Evolutionary conservation across 2,113 vertebrate genomes (phyloP).

Genomic region (Pseudolaguvia tuberculata): DNA sequence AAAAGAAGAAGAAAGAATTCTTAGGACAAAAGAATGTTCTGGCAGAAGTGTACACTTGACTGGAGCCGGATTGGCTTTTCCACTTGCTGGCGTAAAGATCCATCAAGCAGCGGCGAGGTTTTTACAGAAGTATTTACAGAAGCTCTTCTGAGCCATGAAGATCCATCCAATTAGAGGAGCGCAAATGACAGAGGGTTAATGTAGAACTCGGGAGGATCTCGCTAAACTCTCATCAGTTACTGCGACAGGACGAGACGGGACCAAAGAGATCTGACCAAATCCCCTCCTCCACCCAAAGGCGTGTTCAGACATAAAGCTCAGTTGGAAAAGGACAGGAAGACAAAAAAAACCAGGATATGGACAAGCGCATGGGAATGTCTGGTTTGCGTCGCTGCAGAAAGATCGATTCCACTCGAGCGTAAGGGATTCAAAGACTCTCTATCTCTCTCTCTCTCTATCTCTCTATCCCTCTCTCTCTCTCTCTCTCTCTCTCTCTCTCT

Average conservation of each 20-base stretch:
- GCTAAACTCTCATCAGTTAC: conserved; percentile 69
- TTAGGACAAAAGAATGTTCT: neutral
- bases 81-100: conserved; percentile 3
- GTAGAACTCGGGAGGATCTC: conserved; percentile 65
- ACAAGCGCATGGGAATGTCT: conserved; percentile 44
- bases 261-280: neutral
- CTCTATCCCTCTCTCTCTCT: neutral
- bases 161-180: conserved; percentile 70
- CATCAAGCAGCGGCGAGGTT: conserved; percentile 2
- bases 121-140: conserved; percentile 42
- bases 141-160: conserved; percentile 50
- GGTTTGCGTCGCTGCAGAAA: conserved; percentile 48
- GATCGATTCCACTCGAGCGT: conserved; percentile 58
- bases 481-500: too few relatives aligned
- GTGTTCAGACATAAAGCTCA: conserved; percentile 11
- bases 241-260: conserved; percentile 46
- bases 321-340: neutral
- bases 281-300: conserved; percentile 10
- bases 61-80: neutral
- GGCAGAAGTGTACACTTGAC: neutral
- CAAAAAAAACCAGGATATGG: conserved; percentile 6
- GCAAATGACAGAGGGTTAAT: conserved; percentile 68
- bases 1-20: too few relatives aligned
- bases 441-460: neutral
- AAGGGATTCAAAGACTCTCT: conserved; percentile 52